Evolutionary conservation across 2,888 invertebrate species (phyloP).

Genomic region (Meteorus cinctellus): DNA sequence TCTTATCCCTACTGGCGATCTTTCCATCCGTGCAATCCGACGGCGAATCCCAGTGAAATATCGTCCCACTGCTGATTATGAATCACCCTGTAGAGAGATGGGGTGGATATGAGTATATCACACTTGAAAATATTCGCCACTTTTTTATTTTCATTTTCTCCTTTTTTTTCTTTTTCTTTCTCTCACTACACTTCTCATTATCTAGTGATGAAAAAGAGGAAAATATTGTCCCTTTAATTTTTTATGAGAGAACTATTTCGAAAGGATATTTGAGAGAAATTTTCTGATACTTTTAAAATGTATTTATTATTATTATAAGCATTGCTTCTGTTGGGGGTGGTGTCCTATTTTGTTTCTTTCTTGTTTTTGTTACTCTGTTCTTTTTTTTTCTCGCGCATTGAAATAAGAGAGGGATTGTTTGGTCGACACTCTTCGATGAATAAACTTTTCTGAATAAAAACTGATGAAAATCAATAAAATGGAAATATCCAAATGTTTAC

Average conservation of each 20-base stretch:
- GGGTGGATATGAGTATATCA: not conserved
- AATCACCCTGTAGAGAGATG: constrained; percentile 55
- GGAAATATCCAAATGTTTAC: constrained; percentile 9
- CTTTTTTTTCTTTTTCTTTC: not conserved
- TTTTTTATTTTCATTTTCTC: not conserved
- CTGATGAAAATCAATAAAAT: constrained; percentile 30
- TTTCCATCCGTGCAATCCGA: constrained; percentile 43
- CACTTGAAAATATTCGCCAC: constrained; percentile 28
- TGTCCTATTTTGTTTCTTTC: not conserved
- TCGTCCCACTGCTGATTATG: constrained; percentile 68
- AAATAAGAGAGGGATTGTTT: not conserved
- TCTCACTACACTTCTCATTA: too few species aligned
- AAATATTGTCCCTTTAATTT: not conserved
- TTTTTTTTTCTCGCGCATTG: not conserved
- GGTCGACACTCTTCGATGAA: not conserved
- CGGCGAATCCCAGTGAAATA: constrained; percentile 63
- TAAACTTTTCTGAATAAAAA: constrained; percentile 1
- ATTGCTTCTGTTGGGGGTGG: not conserved
- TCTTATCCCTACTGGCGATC: constrained; percentile 58
- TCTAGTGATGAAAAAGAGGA: too few species aligned
- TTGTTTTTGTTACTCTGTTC: too few species aligned
- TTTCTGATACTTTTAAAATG: constrained; percentile 13
- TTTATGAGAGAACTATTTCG: not conserved
- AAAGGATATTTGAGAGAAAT: not conserved
- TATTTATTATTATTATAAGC: constrained; percentile 5